These are phyloP conservation scores for Hyaena hyaena DNA, from an alignment of 2,113 vertebrate species.

Conservation along the genomic window DNA sequence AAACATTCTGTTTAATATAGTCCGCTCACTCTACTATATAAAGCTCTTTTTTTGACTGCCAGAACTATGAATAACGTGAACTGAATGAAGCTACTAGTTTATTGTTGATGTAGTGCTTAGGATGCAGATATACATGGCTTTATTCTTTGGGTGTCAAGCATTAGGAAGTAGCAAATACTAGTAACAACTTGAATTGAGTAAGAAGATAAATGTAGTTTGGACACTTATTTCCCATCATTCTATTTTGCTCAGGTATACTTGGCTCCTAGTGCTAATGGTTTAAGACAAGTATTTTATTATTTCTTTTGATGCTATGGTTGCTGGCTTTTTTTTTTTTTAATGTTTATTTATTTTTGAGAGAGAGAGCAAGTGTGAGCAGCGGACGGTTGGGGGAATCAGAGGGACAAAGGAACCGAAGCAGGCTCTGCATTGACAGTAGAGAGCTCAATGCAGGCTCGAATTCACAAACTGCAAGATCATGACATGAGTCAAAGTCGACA, in stretches of 20 bases:
- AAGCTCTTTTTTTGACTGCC: not conserved
- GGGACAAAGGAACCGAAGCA: too few relatives aligned
- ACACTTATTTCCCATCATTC: slow-evolving; percentile 37
- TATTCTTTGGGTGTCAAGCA: slow-evolving; percentile 29
- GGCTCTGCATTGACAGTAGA: too few relatives aligned
- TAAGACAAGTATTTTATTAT: slow-evolving; percentile 39
- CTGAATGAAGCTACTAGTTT: slow-evolving; percentile 12
- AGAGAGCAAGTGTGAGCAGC: too few relatives aligned
- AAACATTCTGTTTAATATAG: slow-evolving; percentile 30
- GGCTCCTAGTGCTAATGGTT: slow-evolving; percentile 30
- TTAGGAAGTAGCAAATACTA: slow-evolving; percentile 38
- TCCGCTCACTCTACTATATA: not conserved
- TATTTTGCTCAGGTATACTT: not conserved
- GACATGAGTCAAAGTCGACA: too few relatives aligned
- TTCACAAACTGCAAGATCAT: too few relatives aligned
- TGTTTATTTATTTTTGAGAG: too few relatives aligned
- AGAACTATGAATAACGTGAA: slow-evolving; percentile 35
- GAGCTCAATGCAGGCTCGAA: too few relatives aligned
- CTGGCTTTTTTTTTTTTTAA: not conserved
- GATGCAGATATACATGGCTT: not conserved
- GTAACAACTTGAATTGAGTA: slow-evolving; percentile 18
- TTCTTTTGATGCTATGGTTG: slow-evolving; percentile 15
- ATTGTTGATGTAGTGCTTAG: not conserved
- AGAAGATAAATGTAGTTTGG: not conserved
- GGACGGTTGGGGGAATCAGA: too few relatives aligned